Conservation (phyloP, 2,797 vertebrate genomes). For the Fistularia tabacaria region DNA sequence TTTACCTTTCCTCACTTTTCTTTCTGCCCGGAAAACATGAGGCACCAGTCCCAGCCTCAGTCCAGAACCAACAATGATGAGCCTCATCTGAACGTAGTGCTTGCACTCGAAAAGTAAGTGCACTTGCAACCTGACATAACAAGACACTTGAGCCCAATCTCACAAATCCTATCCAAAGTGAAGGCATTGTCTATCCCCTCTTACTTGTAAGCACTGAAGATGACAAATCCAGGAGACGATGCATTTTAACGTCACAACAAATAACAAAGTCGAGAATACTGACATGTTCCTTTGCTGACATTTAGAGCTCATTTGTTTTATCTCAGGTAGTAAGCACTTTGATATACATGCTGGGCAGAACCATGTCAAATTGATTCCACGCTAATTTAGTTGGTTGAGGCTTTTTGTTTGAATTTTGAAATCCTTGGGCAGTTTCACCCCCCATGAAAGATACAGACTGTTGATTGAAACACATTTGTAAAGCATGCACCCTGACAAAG, state of each 20-base stretch:
- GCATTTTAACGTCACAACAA: slow-evolving; percentile 28
- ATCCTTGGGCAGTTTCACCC: slow-evolving; percentile 38
- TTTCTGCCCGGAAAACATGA: slow-evolving; percentile 4
- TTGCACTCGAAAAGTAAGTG: slow-evolving; percentile 28
- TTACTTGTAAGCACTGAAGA: neutral
- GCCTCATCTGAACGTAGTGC: slow-evolving; percentile 46
- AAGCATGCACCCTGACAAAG: slow-evolving; percentile 72
- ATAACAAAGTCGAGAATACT: slow-evolving; percentile 43
- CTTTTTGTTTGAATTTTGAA: slow-evolving; percentile 52
- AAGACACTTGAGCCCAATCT: slow-evolving; percentile 8
- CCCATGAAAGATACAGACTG: slow-evolving; percentile 62
- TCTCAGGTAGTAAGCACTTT: slow-evolving; percentile 58
- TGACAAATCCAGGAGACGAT: slow-evolving; percentile 21
- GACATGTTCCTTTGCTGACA: slow-evolving; percentile 36
- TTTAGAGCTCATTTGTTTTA: slow-evolving; percentile 48
- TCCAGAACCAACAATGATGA: slow-evolving; percentile 11
- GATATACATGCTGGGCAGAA: slow-evolving; percentile 67
- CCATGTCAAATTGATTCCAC: slow-evolving; percentile 35
- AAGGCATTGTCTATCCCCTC: slow-evolving; percentile 20
- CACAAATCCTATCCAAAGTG: slow-evolving; percentile 23
- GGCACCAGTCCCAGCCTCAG: slow-evolving; percentile 11
- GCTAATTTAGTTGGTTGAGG: slow-evolving; percentile 44
- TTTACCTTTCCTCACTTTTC: neutral
- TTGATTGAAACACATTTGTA: slow-evolving; percentile 71
- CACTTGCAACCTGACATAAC: slow-evolving; percentile 18